These are phyloP conservation scores for Nycticorax nycticorax DNA, from an alignment of 2,113 vertebrate genomes.

Conservation along the genomic window DNA sequence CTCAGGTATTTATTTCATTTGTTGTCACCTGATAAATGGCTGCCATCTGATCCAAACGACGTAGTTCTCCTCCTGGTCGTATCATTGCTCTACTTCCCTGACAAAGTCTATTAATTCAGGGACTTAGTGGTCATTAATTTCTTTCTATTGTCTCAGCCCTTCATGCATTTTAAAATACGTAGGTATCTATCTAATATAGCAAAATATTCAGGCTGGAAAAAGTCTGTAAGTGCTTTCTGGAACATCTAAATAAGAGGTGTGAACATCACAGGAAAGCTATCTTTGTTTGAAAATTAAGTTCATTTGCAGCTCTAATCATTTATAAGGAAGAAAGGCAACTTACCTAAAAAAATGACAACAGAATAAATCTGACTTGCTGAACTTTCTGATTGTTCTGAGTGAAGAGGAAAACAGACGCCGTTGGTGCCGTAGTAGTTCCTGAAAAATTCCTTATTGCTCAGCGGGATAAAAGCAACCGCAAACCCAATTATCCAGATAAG, in stretches of 20 bases:
- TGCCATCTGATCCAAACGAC: background rate
- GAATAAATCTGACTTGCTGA: constrained; percentile 91
- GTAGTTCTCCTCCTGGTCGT: background rate
- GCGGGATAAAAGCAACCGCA: constrained; percentile 87
- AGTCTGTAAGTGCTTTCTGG: background rate
- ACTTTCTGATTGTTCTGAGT: constrained; percentile 91
- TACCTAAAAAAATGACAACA: constrained; percentile 93
- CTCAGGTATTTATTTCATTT: background rate
- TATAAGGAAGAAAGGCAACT: constrained; percentile 40
- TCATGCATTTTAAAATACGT: background rate
- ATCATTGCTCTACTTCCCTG: background rate
- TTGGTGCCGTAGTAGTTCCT: constrained; percentile 96
- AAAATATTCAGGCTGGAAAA: background rate
- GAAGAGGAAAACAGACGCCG: constrained; percentile 94
- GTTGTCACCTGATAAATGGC: background rate
- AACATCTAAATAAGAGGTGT: background rate
- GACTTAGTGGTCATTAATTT: background rate
- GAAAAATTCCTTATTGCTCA: constrained; percentile 88
- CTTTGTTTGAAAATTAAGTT: background rate
- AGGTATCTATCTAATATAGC: background rate
- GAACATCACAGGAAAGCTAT: background rate
- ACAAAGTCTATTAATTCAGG: background rate
- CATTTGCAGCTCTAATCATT: background rate
- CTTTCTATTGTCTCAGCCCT: background rate
- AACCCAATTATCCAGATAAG: constrained; percentile 93